Base-by-base conservation (phyloP, 2,113 vertebrate genomes). In the Protobothrops mucrosquamatus region DNA sequence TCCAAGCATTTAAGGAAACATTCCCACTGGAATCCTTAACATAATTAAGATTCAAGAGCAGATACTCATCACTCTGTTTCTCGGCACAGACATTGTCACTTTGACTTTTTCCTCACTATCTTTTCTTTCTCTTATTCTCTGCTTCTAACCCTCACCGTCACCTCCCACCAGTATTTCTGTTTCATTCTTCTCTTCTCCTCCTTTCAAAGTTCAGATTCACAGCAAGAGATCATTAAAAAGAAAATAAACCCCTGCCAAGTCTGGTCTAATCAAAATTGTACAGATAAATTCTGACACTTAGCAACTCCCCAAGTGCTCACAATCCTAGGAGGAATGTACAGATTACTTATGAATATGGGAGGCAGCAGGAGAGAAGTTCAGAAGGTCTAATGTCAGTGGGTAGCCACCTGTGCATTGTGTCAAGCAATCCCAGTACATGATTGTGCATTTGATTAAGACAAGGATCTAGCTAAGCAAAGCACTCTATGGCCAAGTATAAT, bases 201-300 rank as follows among this genome's bases (percentile, higher is more conserved):
- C 95, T 95, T 95, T 95, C 81, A 97, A 97, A 95, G 95, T 94
- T 97, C 95, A 55, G 95, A 93, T 94, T 96, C 98, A 91, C 97
- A 97, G 97, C 97, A 96, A 95, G 98, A 93, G 97, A 97, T 97
- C 97, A 96, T 97, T 97, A 97, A 96, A 97, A 97, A 95, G 97
- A 97, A 98, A 98, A 97, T 97, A 96, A 87, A 14, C 96, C 96
- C 97, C 97, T 98, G 98, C 97, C 97, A 98, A 97, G 96, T 97
- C 97, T 92, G 93, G 46, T 94, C 97, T 97, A 97, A 97, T 98
- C 97, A 98, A 98, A 98, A 97, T 94, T 97, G 96, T 97, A 95
- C 97, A 98, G 98, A 98, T 98, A 97, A 97, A 97, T 96, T 95
- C 97, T 98, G 98, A 98, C 98, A 98, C 96, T 97, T 97, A 97